Evolutionary conservation across 2,113 vertebrate species (phyloP).

Genomic region (Neolamprologus modestus): DNA sequence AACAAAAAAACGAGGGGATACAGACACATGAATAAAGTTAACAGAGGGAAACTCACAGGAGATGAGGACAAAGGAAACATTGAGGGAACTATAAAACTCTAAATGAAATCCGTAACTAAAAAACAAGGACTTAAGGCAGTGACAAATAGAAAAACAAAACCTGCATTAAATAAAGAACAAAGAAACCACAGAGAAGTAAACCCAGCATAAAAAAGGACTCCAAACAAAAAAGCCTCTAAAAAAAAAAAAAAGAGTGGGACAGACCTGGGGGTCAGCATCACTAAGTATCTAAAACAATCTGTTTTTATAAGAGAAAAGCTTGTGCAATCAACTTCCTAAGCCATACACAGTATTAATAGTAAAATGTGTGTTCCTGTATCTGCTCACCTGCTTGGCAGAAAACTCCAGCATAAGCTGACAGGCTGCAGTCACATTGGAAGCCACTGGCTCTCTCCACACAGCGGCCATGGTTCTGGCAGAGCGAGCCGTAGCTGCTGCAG

Average conservation of each 20-base stretch:
- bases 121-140: background rate
- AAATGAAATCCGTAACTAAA: background rate
- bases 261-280: background rate
- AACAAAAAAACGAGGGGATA: background rate
- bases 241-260: background rate
- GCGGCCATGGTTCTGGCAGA: slow-evolving; percentile 25
- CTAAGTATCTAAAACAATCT: background rate
- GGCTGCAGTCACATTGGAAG: fast-evolving
- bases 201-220: background rate
- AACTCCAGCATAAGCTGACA: slow-evolving; percentile 77
- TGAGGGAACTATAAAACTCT: background rate
- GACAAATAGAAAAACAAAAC: background rate
- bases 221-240: background rate
- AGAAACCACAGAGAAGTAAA: background rate
- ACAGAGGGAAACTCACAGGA: background rate
- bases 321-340: background rate
- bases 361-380: background rate
- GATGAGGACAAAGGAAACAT: background rate
- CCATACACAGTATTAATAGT: background rate
- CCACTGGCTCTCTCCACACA: fast-evolving
- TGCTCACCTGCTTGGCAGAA: slow-evolving; percentile 75
- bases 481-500: slow-evolving; percentile 86
- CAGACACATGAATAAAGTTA: background rate
- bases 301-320: background rate
- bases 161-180: background rate